A percentile compares a stretch with the other conserved stretches of the same genome.
Conservation (phyloP, 2,113 vertebrate genomes). For the Polypterus bichir region DNA sequence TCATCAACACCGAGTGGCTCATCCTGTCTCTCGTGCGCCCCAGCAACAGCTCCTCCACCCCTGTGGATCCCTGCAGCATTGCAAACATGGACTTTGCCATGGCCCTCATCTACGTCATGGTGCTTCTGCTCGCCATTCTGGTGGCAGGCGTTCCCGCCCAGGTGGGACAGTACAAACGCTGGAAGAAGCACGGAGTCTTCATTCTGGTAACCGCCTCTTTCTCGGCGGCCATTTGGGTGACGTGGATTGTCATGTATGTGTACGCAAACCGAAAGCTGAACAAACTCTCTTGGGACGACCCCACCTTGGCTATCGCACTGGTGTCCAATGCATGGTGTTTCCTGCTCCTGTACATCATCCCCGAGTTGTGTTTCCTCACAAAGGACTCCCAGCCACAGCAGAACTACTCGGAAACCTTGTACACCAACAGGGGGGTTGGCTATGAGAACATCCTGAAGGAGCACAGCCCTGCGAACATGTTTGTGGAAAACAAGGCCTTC, state of each 20-base stretch:
- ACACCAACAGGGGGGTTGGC: conserved; percentile 58
- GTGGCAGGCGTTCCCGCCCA: conserved; percentile 44
- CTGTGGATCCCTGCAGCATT: conserved; percentile 49
- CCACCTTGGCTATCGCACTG: conserved; percentile 78
- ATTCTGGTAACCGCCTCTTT: conserved; percentile 51
- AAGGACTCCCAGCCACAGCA: conserved; percentile 30
- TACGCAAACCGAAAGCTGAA: conserved; percentile 50
- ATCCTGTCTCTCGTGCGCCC: conserved; percentile 69
- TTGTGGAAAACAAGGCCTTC: conserved; percentile 88
- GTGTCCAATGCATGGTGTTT: conserved; percentile 71
- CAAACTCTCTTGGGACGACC: conserved; percentile 64
- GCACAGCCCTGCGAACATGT: conserved; percentile 68
- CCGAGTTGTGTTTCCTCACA: conserved; percentile 60
- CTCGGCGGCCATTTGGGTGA: conserved; percentile 74
- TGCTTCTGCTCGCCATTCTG: conserved; percentile 52
- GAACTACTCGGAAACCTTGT: conserved; percentile 43
- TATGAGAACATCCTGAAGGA: conserved; percentile 88
- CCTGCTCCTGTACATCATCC: conserved; percentile 67
- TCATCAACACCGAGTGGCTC: conserved; percentile 90
- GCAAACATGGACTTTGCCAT: conserved; percentile 76
- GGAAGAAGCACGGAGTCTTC: conserved; percentile 56
- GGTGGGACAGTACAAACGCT: conserved; percentile 53
- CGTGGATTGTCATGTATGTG: conserved; percentile 80
- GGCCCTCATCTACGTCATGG: conserved; percentile 86
- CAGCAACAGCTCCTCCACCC: not conserved